Conservation (phyloP, 1,140 invertebrate genomes). For the Rhopalosiphum padi region DNA sequence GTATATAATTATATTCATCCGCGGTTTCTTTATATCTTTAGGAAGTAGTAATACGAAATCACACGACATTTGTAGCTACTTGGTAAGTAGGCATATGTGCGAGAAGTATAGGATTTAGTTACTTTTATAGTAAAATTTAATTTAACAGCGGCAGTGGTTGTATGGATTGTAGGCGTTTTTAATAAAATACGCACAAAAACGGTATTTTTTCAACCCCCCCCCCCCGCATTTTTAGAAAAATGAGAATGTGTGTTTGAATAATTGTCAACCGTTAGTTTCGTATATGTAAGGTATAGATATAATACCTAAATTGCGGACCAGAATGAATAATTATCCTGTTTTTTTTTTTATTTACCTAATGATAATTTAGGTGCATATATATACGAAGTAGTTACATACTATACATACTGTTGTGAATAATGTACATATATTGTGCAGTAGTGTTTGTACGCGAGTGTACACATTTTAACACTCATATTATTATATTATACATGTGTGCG, state of each 20-base stretch:
- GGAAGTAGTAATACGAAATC: background rate
- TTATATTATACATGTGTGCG: background rate
- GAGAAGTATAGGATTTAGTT: too few species aligned
- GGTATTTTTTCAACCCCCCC: background rate
- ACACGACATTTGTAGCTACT: background rate
- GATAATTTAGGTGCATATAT: background rate
- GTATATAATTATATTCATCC: background rate
- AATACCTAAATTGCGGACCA: background rate
- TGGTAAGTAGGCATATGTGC: too few species aligned
- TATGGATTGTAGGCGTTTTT: background rate
- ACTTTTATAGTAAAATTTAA: background rate
- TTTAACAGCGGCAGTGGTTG: background rate
- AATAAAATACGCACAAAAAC: background rate
- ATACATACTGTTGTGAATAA: background rate
- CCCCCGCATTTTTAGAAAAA: too few species aligned
- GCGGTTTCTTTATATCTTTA: background rate
- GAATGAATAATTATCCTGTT: background rate
- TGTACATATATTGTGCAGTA: background rate
- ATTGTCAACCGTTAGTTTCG: background rate
- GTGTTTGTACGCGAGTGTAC: background rate
- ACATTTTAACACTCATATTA: background rate
- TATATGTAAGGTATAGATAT: background rate
- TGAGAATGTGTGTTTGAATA: too few species aligned
- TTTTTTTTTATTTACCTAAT: constrained; percentile 5
- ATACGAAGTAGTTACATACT: too few species aligned